Evolutionary conservation across 2,797 vertebrate species (phyloP).

Genomic region (Oceanodroma leucorhoa): DNA sequence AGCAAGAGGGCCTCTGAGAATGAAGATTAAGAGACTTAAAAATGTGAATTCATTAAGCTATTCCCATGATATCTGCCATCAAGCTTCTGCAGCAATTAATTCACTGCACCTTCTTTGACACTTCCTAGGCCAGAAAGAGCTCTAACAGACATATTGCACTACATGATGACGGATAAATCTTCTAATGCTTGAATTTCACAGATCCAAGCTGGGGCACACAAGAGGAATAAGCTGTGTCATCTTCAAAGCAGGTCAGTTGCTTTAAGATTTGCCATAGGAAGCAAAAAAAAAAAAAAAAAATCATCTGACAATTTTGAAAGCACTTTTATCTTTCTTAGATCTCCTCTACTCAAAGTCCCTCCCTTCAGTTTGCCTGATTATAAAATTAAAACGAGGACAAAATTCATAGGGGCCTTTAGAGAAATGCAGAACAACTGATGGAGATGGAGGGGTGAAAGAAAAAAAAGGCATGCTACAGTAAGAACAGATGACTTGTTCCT

Average conservation of each 20-base stretch:
- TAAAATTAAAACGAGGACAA: neutral
- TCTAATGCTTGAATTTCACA: neutral
- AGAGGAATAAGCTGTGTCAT: neutral
- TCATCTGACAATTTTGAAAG: neutral
- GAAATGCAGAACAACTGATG: neutral
- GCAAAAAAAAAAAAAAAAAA: neutral
- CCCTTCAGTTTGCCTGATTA: neutral
- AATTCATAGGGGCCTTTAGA: neutral
- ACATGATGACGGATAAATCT: neutral
- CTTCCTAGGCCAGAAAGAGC: neutral
- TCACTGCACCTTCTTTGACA: neutral
- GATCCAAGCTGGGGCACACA: neutral
- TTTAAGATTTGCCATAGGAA: neutral
- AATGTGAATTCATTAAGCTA: slow-evolving; percentile 29
- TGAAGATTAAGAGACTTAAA: slow-evolving; percentile 21
- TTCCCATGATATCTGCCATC: neutral
- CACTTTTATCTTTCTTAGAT: neutral
- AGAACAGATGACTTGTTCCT: neutral
- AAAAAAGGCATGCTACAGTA: neutral
- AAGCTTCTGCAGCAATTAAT: neutral
- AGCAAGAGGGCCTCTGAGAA: slow-evolving; percentile 15
- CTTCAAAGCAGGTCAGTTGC: slow-evolving; percentile 6
- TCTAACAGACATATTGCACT: neutral
- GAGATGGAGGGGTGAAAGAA: neutral
- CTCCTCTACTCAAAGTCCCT: neutral